Base-by-base conservation (phyloP, 2,113 vertebrate genomes). In the Pteronura brasiliensis region DNA sequence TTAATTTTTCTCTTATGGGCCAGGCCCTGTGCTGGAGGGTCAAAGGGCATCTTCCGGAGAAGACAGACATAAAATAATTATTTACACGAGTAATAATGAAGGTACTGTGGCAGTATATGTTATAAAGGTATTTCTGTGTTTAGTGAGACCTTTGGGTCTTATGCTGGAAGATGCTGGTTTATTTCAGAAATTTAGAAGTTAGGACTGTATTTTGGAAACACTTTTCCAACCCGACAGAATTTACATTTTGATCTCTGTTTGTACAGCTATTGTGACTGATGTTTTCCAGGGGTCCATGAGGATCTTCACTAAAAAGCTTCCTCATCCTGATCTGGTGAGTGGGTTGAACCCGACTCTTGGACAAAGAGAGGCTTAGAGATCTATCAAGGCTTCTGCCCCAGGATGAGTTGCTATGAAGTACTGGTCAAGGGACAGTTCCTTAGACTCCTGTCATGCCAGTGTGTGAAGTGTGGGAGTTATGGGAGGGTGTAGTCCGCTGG, bases 221-320 rank as follows among this genome's bases (percentile, higher is more conserved):
- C 39, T 95, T 79, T 93, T 93, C 52, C 55, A 42, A 36, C 2
- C 29, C 96, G 57, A 93, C 52, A 15, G 36, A 87, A 31, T 88
- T 89, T 82, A 27, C 52, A n/a, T 93, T 96, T 92, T 95, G 74
- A 59, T 90, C 93, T 96, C 39, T 88, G 18, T 98, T 77, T 92
- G 76, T 85, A 1, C 95, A 99, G 99, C 99, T 89, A 99, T 99
- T 13, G 98, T 99, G 95, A 99, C 99, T 0, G 99, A 99, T 49
- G 99, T 99, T 29, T 99, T 99, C 98, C 99, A 99, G 98, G 99
- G 99, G 47, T 99, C 99, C 89, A 99, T 99, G 99, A 98, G 99
- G 86, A 99, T 99, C 96, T 99, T 99, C 98, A 99, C 99, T 91
- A 99, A 99, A 98, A 99, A 99, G 81, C 99, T 99, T 86, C 99